phyloP scores from a whole-genome alignment of 2,113 vertebrate genomes.

The Kobus ellipsiprymnus region DNA sequence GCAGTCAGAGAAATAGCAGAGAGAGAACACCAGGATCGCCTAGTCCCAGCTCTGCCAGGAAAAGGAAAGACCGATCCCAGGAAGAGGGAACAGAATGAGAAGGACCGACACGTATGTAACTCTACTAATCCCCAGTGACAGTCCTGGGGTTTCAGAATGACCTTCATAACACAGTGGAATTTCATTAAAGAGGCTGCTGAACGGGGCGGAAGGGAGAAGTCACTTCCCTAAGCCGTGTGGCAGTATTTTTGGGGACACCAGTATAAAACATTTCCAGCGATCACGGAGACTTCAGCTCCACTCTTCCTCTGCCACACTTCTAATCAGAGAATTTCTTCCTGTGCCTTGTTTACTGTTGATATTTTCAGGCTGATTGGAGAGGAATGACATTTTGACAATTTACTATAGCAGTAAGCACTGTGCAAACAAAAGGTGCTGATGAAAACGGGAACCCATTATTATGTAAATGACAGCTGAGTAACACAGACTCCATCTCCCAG shows the following conservation, averaged over 20 bases:
- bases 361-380: constrained; percentile 88
- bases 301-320: constrained; percentile 69
- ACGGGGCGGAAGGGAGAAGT: not conserved
- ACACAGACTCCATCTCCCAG: constrained; percentile 89
- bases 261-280: constrained; percentile 42
- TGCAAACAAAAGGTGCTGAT: constrained; percentile 95
- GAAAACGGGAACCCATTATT: constrained; percentile 94
- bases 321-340: constrained; percentile 87
- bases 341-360: constrained; percentile 88
- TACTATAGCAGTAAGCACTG: constrained; percentile 89
- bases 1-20: not conserved
- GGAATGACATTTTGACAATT: constrained; percentile 95
- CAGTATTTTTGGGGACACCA: constrained; percentile 61
- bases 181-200: constrained; percentile 70
- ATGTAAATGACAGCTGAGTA: constrained; percentile 93
- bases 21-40: not conserved
- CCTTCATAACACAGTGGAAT: constrained; percentile 35
- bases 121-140: constrained; percentile 43
- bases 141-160: constrained; percentile 38
- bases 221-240: constrained; percentile 55
- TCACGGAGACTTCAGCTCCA: constrained; percentile 58
- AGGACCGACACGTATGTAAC: constrained; percentile 28
- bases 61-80: not conserved
- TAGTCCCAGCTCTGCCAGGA: not conserved
- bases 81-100: constrained; percentile 40